Conservation (phyloP, 2,797 vertebrate species). For the Melanogrammus aeglefinus region DNA sequence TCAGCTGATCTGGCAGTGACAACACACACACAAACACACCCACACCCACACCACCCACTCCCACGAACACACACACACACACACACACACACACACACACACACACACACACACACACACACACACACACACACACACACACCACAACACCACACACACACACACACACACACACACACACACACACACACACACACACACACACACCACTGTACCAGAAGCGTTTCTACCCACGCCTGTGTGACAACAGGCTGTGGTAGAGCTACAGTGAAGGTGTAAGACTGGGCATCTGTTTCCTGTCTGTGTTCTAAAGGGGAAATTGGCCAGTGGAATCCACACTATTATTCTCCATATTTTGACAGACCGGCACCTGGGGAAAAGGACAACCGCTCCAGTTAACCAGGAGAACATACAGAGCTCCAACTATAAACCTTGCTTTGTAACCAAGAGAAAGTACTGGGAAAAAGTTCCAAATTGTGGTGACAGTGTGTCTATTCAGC, state of each 20-base stretch:
- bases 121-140: not conserved
- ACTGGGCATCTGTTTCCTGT: constrained; percentile 47
- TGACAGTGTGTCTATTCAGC: not conserved
- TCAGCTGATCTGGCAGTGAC: no score
- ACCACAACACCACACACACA: not conserved
- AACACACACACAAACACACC: no score
- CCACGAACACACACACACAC: no score
- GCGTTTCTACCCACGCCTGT: not conserved
- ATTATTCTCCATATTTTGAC: constrained; percentile 27
- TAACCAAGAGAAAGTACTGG: constrained; percentile 11
- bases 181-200: no score
- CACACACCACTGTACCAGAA: not conserved
- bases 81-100: no score
- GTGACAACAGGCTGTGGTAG: not conserved
- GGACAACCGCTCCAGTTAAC: constrained; percentile 16
- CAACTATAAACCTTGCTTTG: constrained; percentile 11
- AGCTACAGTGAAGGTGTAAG: not conserved
- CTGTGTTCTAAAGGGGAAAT: constrained; percentile 36
- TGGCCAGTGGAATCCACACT: constrained; percentile 29
- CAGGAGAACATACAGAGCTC: constrained; percentile 4
- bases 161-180: not conserved
- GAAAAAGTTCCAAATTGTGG: not conserved
- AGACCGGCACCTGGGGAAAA: constrained; percentile 30
- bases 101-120: not conserved
- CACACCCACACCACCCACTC: no score